Conservation (phyloP, 2,888 invertebrate genomes). For the Mycogona germanica region DNA sequence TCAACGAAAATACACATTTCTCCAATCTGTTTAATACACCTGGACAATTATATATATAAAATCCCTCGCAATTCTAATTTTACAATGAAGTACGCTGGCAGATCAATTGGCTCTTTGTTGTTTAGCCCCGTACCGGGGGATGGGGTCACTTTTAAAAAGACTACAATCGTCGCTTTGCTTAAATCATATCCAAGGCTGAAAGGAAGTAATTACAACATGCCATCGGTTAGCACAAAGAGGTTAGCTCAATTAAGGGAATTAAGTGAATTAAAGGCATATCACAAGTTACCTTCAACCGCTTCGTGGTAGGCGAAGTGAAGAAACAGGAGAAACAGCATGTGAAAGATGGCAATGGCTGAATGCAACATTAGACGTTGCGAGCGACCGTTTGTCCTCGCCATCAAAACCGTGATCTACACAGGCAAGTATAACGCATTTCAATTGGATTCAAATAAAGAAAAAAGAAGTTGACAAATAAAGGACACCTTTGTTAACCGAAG, state of each 20-base stretch:
- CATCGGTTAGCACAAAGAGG: not conserved
- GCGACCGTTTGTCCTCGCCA: conserved; percentile 32
- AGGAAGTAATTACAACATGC: not conserved
- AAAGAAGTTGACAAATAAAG: too few species aligned
- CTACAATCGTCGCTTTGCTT: not conserved
- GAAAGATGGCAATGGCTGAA: conserved; percentile 30
- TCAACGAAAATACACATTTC: too few species aligned
- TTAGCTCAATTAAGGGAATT: not conserved
- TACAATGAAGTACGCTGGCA: too few species aligned
- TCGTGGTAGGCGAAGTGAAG: conserved; percentile 41
- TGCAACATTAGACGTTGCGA: conserved; percentile 33
- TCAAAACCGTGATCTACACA: conserved; percentile 31
- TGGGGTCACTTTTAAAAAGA: too few species aligned
- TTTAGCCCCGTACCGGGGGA: too few species aligned
- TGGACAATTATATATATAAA: too few species aligned
- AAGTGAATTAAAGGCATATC: not conserved
- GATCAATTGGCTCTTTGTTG: too few species aligned
- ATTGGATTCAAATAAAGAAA: too few species aligned
- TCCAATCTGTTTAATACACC: too few species aligned
- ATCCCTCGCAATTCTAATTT: too few species aligned
- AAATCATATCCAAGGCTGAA: not conserved
- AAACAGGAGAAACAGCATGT: conserved; percentile 38
- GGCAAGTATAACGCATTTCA: not conserved
- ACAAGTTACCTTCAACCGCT: conserved; percentile 32
- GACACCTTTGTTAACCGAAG: too few species aligned